These are phyloP conservation scores for Chelon auratus DNA, from an alignment of 2,797 vertebrate species.

Conservation along the genomic window DNA sequence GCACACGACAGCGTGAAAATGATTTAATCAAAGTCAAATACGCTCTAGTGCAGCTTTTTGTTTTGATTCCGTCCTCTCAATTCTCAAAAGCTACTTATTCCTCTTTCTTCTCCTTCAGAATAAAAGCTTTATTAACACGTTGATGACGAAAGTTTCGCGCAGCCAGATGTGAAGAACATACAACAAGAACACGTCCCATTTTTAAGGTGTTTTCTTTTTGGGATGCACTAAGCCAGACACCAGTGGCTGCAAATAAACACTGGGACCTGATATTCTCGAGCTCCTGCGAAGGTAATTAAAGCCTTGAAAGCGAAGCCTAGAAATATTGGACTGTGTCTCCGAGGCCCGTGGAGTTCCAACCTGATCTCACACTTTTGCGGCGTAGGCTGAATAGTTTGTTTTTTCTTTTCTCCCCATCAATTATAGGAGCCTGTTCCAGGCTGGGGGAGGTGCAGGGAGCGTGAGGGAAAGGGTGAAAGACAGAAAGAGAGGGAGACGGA, in stretches of 20 bases:
- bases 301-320: constrained; percentile 65
- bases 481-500: constrained; percentile 20
- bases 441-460: constrained; percentile 65
- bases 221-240: constrained; percentile 42
- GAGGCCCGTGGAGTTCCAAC: constrained; percentile 67
- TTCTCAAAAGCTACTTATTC: constrained; percentile 1
- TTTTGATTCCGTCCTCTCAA: constrained; percentile 5
- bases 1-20: constrained; percentile 23
- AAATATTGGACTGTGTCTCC: constrained; percentile 67
- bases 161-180: constrained; percentile 34
- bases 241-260: constrained; percentile 61
- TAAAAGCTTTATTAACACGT: constrained; percentile 20
- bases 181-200: constrained; percentile 19
- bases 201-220: constrained; percentile 40
- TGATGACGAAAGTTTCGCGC: constrained; percentile 14
- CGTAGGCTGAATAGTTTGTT: constrained; percentile 75
- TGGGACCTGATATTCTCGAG: constrained; percentile 57
- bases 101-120: constrained; percentile 24
- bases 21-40: constrained; percentile 27
- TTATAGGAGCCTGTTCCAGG: constrained; percentile 73
- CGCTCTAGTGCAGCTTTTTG: background rate
- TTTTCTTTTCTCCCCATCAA: constrained; percentile 81
- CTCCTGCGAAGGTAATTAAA: constrained; percentile 70
- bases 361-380: constrained; percentile 80
- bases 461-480: constrained; percentile 27